phyloP scores from a whole-genome alignment of 2,797 vertebrate species.

The Kryptolebias ocellatus region DNA sequence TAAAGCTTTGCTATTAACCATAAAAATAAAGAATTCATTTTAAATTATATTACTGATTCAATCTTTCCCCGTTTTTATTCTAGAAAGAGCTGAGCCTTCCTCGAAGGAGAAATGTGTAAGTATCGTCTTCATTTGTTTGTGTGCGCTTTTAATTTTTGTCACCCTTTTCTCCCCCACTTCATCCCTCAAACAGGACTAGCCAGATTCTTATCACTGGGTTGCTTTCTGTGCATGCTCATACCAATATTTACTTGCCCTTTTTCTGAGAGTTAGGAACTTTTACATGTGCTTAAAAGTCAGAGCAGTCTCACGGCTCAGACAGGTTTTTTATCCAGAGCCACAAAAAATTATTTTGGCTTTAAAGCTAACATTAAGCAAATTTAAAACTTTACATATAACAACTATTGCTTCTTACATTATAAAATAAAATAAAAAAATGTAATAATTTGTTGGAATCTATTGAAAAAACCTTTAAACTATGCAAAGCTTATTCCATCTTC shows the following conservation, averaged over 20 bases:
- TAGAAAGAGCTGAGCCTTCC: slow-evolving; percentile 84
- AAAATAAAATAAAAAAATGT: no score
- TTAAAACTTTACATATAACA: no score
- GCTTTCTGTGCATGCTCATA: slow-evolving; percentile 24
- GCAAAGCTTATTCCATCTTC: no score
- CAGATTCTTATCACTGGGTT: slow-evolving; percentile 25
- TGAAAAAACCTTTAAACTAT: no score
- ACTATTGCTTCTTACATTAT: no score
- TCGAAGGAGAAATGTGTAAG: slow-evolving; percentile 82
- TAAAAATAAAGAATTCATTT: background rate
- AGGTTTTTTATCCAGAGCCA: slow-evolving; percentile 39
- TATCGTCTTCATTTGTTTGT: slow-evolving; percentile 37
- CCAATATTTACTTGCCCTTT: slow-evolving; percentile 9
- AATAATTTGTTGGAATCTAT: no score
- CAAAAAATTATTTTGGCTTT: no score
- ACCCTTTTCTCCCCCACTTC: background rate
- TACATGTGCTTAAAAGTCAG: slow-evolving; percentile 5
- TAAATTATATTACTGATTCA: background rate
- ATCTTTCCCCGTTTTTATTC: slow-evolving; percentile 26
- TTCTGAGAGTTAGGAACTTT: slow-evolving; percentile 8
- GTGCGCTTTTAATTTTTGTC: background rate
- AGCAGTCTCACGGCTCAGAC: slow-evolving; percentile 45
- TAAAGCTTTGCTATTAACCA: slow-evolving; percentile 5
- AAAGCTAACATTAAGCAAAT: no score
- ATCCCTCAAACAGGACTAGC: slow-evolving; percentile 30